A percentile compares a stretch with the other conserved stretches of the same genome.
Conservation (phyloP, 2,888 invertebrate genomes). For the Cecidostiba fungosa region DNA sequence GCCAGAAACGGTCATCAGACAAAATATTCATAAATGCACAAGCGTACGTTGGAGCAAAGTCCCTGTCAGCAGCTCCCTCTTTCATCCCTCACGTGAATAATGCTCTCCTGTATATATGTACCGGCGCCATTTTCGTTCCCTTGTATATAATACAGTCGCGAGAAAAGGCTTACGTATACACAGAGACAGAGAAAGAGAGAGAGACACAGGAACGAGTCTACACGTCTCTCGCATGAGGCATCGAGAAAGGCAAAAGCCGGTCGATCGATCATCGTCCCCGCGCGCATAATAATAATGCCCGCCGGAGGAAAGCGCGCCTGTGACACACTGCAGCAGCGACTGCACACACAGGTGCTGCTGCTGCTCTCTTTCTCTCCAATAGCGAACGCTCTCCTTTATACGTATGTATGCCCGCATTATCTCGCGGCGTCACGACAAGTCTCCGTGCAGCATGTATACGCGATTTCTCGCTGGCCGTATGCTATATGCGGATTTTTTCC, state of each 20-base stretch:
- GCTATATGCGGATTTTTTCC: not conserved
- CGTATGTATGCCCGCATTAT: slow-evolving; percentile 39
- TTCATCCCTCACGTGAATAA: not conserved
- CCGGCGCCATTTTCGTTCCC: not conserved
- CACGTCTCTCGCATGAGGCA: not conserved
- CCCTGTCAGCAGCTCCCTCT: not conserved
- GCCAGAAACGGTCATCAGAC: not conserved
- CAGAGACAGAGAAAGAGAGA: not conserved
- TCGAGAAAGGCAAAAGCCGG: slow-evolving; percentile 37
- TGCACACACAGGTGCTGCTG: not conserved
- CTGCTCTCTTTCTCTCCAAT: slow-evolving; percentile 20
- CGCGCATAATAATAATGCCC: slow-evolving; percentile 16
- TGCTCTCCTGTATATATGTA: not conserved
- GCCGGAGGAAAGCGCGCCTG: slow-evolving; percentile 3
- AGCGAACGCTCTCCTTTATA: slow-evolving; percentile 20
- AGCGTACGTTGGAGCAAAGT: not conserved
- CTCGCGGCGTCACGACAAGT: slow-evolving; percentile 26
- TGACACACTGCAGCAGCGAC: slow-evolving; percentile 2
- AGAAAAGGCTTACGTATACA: not conserved
- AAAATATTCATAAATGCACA: not conserved
- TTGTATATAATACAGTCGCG: not conserved
- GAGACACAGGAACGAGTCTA: not conserved
- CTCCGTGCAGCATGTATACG: not conserved
- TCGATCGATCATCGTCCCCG: slow-evolving; percentile 35
- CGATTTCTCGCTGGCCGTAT: slow-evolving; percentile 29